Base-by-base conservation (phyloP, 2,888 invertebrate species). In the Aphidius colemani region DNA sequence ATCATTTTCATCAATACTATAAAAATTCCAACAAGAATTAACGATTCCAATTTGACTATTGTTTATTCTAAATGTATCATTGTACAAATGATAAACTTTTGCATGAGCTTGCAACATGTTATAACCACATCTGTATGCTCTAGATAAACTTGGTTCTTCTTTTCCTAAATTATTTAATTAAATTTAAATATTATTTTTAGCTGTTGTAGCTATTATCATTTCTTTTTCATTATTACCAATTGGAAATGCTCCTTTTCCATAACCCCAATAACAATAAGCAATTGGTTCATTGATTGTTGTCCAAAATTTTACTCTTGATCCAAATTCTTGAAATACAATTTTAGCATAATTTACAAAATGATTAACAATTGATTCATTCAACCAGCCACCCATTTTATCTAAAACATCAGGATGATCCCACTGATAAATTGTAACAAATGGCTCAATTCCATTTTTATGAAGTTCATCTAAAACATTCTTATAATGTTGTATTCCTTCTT, bases 281-380 rank as follows among this genome's bases (percentile, higher is more conserved):
- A 85, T 85, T 3, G 92, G 92, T 75, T 93, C 93, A 76, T 93
- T 93, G 69, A 93, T 87, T 0, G 93, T 93, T 9, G 90, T 87
- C 92, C 93, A 93, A 66, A 86, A 84, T 70, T 78, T 77, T 3
- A 77, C 72, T 73, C 74, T 49, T 50, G 39, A 43, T 40, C 86
- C 89, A 70, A 86, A 89, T 73, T 86, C 81, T 66, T 86, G 84
- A 67, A 88, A 86, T 64, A 88, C 75, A 45, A 89, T 74, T 66
- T 84, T 85, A 0, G 90, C 88, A 68, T 88, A 91, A 70, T 89
- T 88, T 40, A 85, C 86, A 72, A 86, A 90, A 66, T 86, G 85
- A 39, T 88, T 87, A 9, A 88, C 84, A 6, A 90, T 87, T 68
- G 88, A 85, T 0, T 88, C 85, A 76, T 89, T 90, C 0, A 87